Conservation (phyloP, 1,140 invertebrate genomes). For the Drosophila grimshawi region DNA sequence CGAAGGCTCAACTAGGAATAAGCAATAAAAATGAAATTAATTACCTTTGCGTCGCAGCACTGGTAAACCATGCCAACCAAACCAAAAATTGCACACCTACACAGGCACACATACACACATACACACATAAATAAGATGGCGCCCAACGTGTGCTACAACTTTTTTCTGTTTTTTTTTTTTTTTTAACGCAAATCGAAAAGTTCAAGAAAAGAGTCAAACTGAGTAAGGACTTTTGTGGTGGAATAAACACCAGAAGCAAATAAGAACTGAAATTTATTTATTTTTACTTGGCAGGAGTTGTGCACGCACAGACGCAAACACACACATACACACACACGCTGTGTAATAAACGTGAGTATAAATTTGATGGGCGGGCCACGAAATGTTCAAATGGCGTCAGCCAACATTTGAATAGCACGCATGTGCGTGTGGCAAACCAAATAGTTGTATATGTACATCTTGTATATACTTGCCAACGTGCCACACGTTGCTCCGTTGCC, state of each 20-base stretch:
- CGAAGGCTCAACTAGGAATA: constrained; percentile 40
- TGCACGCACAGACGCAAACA: constrained; percentile 23
- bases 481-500: constrained; percentile 16
- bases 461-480: constrained; percentile 51
- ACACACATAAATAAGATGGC: background rate
- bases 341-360: constrained; percentile 72
- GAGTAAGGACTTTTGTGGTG: constrained; percentile 20
- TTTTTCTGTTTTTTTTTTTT: constrained; percentile 9
- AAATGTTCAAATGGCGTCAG: constrained; percentile 74
- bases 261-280: constrained; percentile 54
- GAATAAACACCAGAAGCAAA: constrained; percentile 40
- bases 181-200: constrained; percentile 35
- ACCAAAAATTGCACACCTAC: background rate
- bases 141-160: constrained; percentile 47
- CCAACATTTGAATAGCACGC: constrained; percentile 79
- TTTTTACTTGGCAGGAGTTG: constrained; percentile 41
- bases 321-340: constrained; percentile 6
- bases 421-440: constrained; percentile 55
- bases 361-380: constrained; percentile 58
- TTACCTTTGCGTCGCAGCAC: constrained; percentile 47
- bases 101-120: background rate
- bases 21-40: constrained; percentile 79
- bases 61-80: constrained; percentile 13
- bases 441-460: constrained; percentile 55
- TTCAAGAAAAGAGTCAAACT: constrained; percentile 37